Conservation (phyloP, 2,797 vertebrate species). For the Onychomys leucogaster region DNA sequence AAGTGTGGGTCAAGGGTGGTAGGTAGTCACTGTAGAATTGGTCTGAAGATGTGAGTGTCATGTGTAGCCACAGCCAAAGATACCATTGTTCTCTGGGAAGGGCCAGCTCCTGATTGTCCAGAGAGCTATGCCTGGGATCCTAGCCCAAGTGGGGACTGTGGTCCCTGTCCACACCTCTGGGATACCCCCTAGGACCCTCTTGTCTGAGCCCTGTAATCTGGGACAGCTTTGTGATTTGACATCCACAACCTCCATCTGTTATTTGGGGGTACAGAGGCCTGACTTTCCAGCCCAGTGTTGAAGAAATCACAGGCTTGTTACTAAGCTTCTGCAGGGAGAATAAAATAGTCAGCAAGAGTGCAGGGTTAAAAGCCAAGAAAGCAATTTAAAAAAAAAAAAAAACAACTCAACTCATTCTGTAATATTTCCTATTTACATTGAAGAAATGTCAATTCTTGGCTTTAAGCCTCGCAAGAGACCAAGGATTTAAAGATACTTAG, state of each 20-base stretch:
- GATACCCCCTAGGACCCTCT: not conserved
- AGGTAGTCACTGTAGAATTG: accelerated
- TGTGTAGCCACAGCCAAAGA: accelerated
- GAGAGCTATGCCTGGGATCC: not conserved
- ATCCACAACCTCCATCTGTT: not conserved
- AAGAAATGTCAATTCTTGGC: slow-evolving; percentile 76
- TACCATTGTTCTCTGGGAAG: not conserved
- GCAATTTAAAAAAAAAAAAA: slow-evolving; percentile 66
- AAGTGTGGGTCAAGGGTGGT: accelerated
- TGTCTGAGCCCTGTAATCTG: not conserved
- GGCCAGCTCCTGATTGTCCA: not conserved
- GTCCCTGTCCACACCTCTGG: accelerated
- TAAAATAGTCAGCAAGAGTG: slow-evolving; percentile 46
- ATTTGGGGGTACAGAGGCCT: not conserved
- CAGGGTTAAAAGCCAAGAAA: slow-evolving; percentile 74
- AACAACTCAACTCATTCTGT: slow-evolving; percentile 59
- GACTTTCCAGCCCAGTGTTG: not conserved
- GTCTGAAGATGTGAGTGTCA: accelerated
- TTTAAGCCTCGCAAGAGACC: slow-evolving; percentile 70
- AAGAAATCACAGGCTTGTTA: not conserved
- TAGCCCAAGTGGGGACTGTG: accelerated
- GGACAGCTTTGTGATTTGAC: not conserved
- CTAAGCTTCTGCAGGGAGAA: not conserved
- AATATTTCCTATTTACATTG: slow-evolving; percentile 80
- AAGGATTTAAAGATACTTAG: slow-evolving; percentile 72